phyloP scores from a whole-genome alignment of 1,140 invertebrate species.

The Calycopis cecrops region DNA sequence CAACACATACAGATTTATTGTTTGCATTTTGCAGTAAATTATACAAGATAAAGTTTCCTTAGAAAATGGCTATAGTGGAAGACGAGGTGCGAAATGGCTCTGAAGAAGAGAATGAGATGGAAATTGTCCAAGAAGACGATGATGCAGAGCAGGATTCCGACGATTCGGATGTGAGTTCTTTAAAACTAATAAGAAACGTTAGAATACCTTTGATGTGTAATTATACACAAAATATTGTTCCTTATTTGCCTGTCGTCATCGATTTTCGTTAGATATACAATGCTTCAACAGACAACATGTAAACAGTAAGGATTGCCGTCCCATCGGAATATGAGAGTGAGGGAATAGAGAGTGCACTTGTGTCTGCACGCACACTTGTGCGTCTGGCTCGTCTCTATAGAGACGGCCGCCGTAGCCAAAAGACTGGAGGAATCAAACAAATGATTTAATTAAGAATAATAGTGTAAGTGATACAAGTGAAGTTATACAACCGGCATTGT shows the following conservation, averaged over 20 bases:
- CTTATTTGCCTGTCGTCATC: too few relatives aligned
- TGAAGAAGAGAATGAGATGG: constrained; percentile 67
- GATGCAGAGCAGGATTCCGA: constrained; percentile 60
- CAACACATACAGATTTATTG: too few relatives aligned
- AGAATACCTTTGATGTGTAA: constrained; percentile 16
- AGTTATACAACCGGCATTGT: constrained; percentile 41
- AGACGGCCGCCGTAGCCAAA: too few relatives aligned
- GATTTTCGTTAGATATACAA: too few relatives aligned
- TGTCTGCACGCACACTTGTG: too few relatives aligned
- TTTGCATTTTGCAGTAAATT: background rate
- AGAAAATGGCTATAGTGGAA: constrained; percentile 62
- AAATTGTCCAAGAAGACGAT: constrained; percentile 61
- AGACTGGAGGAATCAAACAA: constrained; percentile 8
- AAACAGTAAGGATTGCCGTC: too few relatives aligned
- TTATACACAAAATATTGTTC: constrained; percentile 4
- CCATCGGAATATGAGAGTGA: too few relatives aligned
- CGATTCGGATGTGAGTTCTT: constrained; percentile 59
- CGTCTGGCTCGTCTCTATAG: too few relatives aligned
- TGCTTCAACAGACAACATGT: too few relatives aligned
- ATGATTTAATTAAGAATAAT: constrained; percentile 43
- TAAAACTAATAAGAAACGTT: constrained; percentile 21
- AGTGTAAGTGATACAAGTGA: constrained; percentile 43
- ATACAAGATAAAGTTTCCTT: background rate
- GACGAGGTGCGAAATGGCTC: constrained; percentile 65
- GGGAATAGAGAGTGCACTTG: too few relatives aligned